These are phyloP conservation scores for Enteromius anoplus DNA, from an alignment of 2,797 vertebrate species.

Conservation along the genomic window DNA sequence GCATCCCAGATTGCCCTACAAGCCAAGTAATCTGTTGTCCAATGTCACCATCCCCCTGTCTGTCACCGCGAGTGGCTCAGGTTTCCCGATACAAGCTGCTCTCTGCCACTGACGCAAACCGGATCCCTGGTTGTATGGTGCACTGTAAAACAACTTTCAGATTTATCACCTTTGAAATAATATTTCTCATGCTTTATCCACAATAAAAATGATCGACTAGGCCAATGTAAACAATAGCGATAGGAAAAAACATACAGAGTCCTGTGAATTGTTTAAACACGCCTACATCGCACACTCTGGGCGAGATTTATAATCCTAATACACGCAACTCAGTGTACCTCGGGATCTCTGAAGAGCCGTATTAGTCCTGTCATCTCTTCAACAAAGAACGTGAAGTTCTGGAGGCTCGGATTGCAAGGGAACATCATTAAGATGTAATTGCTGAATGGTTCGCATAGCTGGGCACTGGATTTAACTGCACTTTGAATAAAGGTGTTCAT, in stretches of 20 bases:
- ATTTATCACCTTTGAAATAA: conserved; percentile 50
- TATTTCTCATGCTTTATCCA: conserved; percentile 52
- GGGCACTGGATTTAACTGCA: conserved; percentile 33
- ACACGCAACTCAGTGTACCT: conserved; percentile 54
- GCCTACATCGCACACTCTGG: conserved; percentile 49
- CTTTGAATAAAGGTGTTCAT: conserved; percentile 58
- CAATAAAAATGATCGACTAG: conserved; percentile 56
- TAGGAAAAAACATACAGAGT: conserved; percentile 43
- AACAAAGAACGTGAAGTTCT: conserved; percentile 34
- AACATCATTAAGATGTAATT: conserved; percentile 52
- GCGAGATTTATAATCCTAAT: conserved; percentile 55
- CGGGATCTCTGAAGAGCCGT: conserved; percentile 52
- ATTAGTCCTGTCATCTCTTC: conserved; percentile 54
- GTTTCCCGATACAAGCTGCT: conserved; percentile 39
- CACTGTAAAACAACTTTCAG: conserved; percentile 45
- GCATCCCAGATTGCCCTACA: conserved; percentile 32
- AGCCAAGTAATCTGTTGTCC: conserved; percentile 45
- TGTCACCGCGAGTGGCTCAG: conserved; percentile 25
- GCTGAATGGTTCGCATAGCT: conserved; percentile 47
- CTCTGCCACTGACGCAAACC: conserved; percentile 10
- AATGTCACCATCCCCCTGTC: conserved; percentile 29
- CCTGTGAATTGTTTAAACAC: conserved; percentile 59
- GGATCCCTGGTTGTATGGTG: conserved; percentile 20
- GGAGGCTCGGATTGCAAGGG: conserved; percentile 37
- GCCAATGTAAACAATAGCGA: conserved; percentile 52